Evolutionary conservation across 2,888 invertebrate species (phyloP), one percentile per base, ranked within the genome.

Genomic region (Plusia festucae): DNA sequence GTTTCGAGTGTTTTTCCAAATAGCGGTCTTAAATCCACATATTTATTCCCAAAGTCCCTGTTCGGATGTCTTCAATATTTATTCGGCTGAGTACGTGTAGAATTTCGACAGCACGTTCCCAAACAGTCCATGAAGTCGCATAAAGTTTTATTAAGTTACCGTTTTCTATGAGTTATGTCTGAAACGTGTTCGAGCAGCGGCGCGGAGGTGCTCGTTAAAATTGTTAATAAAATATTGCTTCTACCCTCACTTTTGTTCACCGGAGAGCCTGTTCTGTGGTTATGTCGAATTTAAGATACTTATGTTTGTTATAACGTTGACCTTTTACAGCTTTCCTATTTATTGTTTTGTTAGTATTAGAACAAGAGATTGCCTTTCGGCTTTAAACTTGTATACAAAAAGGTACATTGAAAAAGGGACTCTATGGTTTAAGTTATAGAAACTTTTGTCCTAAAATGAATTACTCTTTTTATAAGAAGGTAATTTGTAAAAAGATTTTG

Each of bases 131-230:
- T 79, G 69, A 73, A 63, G 70, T 64, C 67, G 46, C 65, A 65
- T 73, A 74, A 72, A 74, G 68, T 75, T 81, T 67, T 76, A 72
- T 82, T 70, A 72, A 68, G 73, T 73, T 78, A 66, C 54, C 71
- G 57, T 77, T 77, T 70, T 73, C 73, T 65, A 57, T 53, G 74
- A 69, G 62, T 69, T 69, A 67, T 55, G 69, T 55, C 52, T 54
- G 34, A 60, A 60, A 69, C 73, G 73, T 69, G 73, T 49, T 24
- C 22, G 34, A 51, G 59, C n/a, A n/a, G 49, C 51, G 27, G 51
- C 67, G 54, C 44, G 65, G 54, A 46, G 49, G 44, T 27, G 58
- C 49, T 65, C 54, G 62, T 78, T 74, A 60, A 73, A 67, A 65
- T 71, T 56, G 62, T 65, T 55, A 56, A 68, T 61, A 65, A 62